Percentiles rank a stretch among this genome's conserved stretches.
Conservation (phyloP, 1,140 invertebrate species). For the Zaprionus nigranus region DNA sequence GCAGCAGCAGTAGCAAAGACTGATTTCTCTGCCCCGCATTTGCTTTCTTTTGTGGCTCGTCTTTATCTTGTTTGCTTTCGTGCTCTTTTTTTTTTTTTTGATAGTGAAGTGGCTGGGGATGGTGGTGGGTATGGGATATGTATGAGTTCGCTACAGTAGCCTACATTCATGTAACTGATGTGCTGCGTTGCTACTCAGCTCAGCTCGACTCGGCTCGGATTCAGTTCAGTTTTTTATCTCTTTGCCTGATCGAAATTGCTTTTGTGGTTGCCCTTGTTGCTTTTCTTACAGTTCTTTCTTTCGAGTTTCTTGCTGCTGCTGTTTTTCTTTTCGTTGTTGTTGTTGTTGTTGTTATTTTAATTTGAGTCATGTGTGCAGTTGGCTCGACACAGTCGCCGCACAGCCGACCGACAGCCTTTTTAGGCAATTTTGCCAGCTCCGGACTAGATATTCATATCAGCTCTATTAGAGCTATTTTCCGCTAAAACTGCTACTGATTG, state of each 20-base stretch:
- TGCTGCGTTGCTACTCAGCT: slow-evolving; percentile 69
- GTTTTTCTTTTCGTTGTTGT: slow-evolving; percentile 25
- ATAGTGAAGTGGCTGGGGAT: background rate
- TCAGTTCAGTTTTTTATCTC: slow-evolving; percentile 60
- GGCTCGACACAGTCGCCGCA: slow-evolving; percentile 23
- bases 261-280: slow-evolving; percentile 66
- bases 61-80: slow-evolving; percentile 68
- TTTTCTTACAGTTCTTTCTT: background rate
- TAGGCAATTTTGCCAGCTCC: slow-evolving; percentile 57
- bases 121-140: background rate
- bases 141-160: slow-evolving; percentile 42
- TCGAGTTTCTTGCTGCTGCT: slow-evolving; percentile 3
- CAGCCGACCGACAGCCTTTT: slow-evolving; percentile 11
- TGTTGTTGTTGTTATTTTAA: slow-evolving; percentile 71
- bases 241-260: slow-evolving; percentile 80
- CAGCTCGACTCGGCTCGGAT: slow-evolving; percentile 46
- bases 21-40: slow-evolving; percentile 39
- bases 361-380: slow-evolving; percentile 75
- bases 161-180: slow-evolving; percentile 80
- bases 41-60: slow-evolving; percentile 43
- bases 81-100: slow-evolving; percentile 39
- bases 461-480: slow-evolving; percentile 80
- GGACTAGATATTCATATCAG: slow-evolving; percentile 78
- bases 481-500: slow-evolving; percentile 81
- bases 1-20: slow-evolving; percentile 25